Evolutionary conservation across 37 sponge, comb jelly and placozoan genomes (phyloP), one percentile per base, ranked within the genome.

Genomic region (Ianthella basta): DNA sequence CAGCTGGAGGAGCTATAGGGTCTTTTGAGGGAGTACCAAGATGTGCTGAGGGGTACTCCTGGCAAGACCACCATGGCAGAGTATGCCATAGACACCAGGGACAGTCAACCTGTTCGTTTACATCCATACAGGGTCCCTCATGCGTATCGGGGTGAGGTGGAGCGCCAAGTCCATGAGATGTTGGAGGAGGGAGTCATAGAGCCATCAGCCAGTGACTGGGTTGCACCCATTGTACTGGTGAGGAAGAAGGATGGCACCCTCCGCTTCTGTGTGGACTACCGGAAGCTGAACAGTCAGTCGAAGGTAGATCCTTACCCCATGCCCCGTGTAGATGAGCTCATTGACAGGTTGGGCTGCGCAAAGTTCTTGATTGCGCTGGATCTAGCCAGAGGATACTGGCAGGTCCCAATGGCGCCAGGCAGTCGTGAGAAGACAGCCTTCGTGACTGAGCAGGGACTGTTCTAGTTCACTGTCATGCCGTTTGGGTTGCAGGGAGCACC

Each of bases 401-500:
- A 85, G 57, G 89, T 91, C 23, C 92, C 89, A 12, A 83, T 91
- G 19, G 60, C 55, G 23, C 69, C 82, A 50, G 72, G 32, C 53
- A 68, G 33, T 15, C 57, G 68, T 15, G 69, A 80, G 19, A 86
- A 87, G 80, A 91, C 90, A n/a, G 92, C 95, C 30, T 94, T 94
- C 56, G 67, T 50, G 0, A 92, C 92, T 15, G 87, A 87, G 0
- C 63, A 63, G 18, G 92, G 95, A 14, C 72, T 89, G 2, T 94
- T 75, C 59, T 65, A 92, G 55, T 92, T 94, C 41, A 63, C 20
- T 15, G 83, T 70, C 24, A 91, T 94, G 95, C 95, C 93, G 14
- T 94, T 91, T 91, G 94, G 95, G 15, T 57, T 89, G 18, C 53
- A 68, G 10, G 83, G 88, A 32, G 94, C 92, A 13, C 94, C 89